phyloP scores from a whole-genome alignment of 2,888 invertebrate genomes.

The Deilephila elpenor region DNA sequence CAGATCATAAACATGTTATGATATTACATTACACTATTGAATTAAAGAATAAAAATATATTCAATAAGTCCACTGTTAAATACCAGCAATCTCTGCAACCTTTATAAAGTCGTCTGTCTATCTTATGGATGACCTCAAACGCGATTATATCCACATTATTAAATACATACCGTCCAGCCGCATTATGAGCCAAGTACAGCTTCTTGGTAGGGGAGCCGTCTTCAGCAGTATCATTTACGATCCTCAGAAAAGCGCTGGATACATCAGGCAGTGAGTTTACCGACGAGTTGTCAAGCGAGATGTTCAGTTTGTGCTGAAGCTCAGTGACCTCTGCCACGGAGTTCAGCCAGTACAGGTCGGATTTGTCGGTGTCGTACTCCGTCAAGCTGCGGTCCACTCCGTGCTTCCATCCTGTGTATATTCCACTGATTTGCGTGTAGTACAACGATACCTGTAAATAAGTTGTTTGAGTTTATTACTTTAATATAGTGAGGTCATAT shows the following conservation, averaged over 20 bases:
- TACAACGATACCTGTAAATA: slow-evolving; percentile 87
- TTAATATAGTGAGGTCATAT: too few relatives aligned
- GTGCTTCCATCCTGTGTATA: slow-evolving; percentile 90
- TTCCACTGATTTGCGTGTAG: slow-evolving; percentile 91
- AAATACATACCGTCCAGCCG: slow-evolving; percentile 86
- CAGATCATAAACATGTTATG: too few relatives aligned
- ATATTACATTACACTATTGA: too few relatives aligned
- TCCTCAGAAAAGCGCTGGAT: slow-evolving; percentile 87
- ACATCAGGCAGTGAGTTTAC: slow-evolving; percentile 65
- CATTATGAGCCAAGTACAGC: slow-evolving; percentile 91
- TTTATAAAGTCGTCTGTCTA: too few relatives aligned
- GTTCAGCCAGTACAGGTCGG: slow-evolving; percentile 90
- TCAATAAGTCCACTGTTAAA: too few relatives aligned
- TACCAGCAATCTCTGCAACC: too few relatives aligned
- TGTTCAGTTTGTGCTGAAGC: slow-evolving; percentile 82
- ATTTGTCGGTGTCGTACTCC: slow-evolving; percentile 84
- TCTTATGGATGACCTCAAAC: too few relatives aligned
- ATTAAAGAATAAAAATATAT: too few relatives aligned
- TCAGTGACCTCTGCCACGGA: slow-evolving; percentile 90
- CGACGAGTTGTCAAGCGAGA: slow-evolving; percentile 65
- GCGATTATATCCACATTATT: neutral
- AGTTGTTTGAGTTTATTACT: neutral
- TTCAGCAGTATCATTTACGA: slow-evolving; percentile 78
- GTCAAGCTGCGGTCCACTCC: slow-evolving; percentile 87
- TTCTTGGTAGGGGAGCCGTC: slow-evolving; percentile 66